Percentiles rank a stretch among this genome's conserved stretches.
phyloP scores from a whole-genome alignment of 2,888 invertebrate genomes.

The Cephus pulcher region DNA sequence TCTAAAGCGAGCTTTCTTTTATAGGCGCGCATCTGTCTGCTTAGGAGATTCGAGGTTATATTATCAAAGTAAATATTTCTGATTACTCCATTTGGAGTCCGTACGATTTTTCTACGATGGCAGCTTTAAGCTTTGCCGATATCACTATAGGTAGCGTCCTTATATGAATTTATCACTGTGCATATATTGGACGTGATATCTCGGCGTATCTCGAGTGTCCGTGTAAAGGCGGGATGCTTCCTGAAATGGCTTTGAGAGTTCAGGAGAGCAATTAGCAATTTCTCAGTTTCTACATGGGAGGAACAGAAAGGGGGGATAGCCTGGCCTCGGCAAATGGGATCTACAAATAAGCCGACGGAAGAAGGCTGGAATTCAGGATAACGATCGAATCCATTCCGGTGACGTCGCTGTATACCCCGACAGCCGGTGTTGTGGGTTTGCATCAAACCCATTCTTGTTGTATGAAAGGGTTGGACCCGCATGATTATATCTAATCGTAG shows the following conservation, averaged over 20 bases:
- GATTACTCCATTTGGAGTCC: neutral
- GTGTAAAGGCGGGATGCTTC: neutral
- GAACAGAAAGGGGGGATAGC: neutral
- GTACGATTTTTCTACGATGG: neutral
- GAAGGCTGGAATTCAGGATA: conserved; percentile 17
- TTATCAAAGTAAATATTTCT: neutral
- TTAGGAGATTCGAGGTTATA: neutral
- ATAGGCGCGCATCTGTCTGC: neutral
- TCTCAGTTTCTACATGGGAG: conserved; percentile 19
- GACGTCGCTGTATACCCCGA: neutral
- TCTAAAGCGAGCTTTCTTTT: neutral
- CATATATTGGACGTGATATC: no score
- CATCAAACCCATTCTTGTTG: no score
- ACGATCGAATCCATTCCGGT: conserved; percentile 29
- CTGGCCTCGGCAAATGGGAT: neutral
- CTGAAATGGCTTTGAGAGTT: conserved; percentile 9
- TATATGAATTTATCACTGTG: neutral
- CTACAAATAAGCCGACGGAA: neutral
- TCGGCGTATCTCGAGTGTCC: neutral
- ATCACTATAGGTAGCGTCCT: neutral
- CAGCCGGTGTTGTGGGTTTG: no score
- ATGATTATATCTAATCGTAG: no score
- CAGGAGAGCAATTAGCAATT: conserved; percentile 31
- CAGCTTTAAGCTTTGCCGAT: neutral
- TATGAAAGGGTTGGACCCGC: no score